A percentile compares a stretch with the other conserved stretches of the same genome.
Evolutionary conservation across 2,113 vertebrate genomes (phyloP).

Genomic region (Ornithorhynchus anatinus): DNA sequence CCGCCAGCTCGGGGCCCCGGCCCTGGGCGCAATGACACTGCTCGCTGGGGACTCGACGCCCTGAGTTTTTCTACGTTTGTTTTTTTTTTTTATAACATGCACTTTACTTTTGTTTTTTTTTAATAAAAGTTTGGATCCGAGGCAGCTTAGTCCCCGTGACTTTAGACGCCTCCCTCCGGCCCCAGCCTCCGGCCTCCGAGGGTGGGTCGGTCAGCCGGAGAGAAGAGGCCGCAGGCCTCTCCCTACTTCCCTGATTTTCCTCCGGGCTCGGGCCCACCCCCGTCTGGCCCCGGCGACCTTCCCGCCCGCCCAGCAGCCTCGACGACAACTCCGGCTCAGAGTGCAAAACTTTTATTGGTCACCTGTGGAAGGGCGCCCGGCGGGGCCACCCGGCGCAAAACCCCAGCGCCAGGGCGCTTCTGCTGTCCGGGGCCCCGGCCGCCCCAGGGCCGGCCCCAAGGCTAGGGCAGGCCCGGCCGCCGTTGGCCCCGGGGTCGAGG

Average conservation of each 20-base stretch:
- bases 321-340: background rate
- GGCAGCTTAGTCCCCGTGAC: background rate
- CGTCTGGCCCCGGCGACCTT: background rate
- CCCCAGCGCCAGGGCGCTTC: background rate
- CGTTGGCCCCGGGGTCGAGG: background rate
- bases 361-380: conserved; percentile 13
- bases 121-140: no score
- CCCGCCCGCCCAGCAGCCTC: no score
- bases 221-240: background rate
- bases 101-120: no score
- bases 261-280: background rate
- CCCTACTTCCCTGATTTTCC: background rate
- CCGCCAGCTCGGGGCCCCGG: no score
- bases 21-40: no score
- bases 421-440: background rate
- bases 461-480: conserved; percentile 4
- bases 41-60: no score
- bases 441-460: background rate
- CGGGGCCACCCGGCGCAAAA: background rate
- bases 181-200: background rate
- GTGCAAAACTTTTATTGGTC: conserved; percentile 42
- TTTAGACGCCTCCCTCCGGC: background rate
- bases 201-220: background rate
- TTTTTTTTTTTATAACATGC: no score
- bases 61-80: no score